These are phyloP conservation scores for Amiota minor DNA, from an alignment of 2,888 invertebrate species.

Conservation along the genomic window DNA sequence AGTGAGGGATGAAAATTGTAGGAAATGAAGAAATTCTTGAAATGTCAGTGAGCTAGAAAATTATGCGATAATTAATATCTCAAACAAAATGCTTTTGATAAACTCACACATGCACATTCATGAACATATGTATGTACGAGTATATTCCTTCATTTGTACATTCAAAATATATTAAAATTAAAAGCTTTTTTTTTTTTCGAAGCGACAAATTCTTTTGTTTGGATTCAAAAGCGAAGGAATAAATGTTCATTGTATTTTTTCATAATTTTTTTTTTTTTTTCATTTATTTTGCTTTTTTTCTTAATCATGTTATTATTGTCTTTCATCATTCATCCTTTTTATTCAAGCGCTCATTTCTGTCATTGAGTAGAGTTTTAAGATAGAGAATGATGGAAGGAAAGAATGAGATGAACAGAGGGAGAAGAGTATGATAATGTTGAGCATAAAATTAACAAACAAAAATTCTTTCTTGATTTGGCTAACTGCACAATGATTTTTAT, in stretches of 20 bases:
- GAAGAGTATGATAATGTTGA: conserved; percentile 1
- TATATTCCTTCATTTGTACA: background rate
- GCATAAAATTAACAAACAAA: conserved; percentile 34
- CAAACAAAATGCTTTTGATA: conserved; percentile 38
- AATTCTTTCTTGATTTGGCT: background rate
- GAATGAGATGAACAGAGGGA: background rate
- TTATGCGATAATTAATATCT: conserved; percentile 72
- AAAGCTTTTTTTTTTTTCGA: conserved; percentile 18
- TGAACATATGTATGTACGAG: background rate
- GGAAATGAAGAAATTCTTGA: conserved; percentile 64
- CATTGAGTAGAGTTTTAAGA: background rate
- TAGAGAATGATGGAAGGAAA: background rate
- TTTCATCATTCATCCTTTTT: conserved; percentile 56
- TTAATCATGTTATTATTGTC: conserved; percentile 58
- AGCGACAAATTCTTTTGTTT: background rate
- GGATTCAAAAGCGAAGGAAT: background rate
- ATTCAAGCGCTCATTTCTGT: conserved; percentile 44
- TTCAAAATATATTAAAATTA: background rate
- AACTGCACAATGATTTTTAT: background rate
- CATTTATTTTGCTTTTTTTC: conserved; percentile 11
- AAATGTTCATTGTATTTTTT: conserved; percentile 53
- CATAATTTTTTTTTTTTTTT: conserved; percentile 29
- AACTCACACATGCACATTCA: conserved; percentile 27
- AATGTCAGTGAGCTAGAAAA: conserved; percentile 70
- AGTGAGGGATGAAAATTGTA: too few species aligned